phyloP scores from a whole-genome alignment of 2,888 invertebrate species.

The Andricus quercusramuli region DNA sequence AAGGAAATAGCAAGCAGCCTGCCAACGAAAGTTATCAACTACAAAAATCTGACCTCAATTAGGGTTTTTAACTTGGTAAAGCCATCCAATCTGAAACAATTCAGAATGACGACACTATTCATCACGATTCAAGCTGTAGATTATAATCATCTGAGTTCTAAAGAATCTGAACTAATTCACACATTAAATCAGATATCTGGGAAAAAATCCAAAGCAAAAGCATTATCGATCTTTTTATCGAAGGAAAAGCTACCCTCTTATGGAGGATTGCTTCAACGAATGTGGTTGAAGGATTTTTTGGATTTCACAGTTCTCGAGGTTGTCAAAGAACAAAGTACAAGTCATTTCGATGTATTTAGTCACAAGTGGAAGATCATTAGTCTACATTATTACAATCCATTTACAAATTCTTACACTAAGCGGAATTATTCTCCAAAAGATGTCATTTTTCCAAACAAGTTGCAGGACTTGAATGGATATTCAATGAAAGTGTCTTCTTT shows the following conservation, averaged over 20 bases:
- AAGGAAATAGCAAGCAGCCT: neutral
- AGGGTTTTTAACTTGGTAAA: neutral
- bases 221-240: neutral
- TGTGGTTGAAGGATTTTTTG: neutral
- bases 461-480: neutral
- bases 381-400: constrained; percentile 4
- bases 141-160: neutral
- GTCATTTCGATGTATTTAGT: neutral
- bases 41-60: neutral
- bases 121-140: neutral
- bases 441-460: neutral
- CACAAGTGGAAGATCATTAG: neutral
- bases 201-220: neutral
- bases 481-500: neutral
- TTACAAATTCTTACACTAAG: neutral
- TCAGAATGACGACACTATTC: neutral
- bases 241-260: neutral
- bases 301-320: constrained; percentile 8
- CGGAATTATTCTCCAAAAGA: neutral
- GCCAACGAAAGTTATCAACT: neutral
- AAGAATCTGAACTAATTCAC: neutral
- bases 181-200: neutral
- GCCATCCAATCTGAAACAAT: neutral
- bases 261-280: neutral
- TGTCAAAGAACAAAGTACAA: neutral